Base-by-base conservation (phyloP, 1,140 invertebrate species). In the Nasonia vitripennis region DNA sequence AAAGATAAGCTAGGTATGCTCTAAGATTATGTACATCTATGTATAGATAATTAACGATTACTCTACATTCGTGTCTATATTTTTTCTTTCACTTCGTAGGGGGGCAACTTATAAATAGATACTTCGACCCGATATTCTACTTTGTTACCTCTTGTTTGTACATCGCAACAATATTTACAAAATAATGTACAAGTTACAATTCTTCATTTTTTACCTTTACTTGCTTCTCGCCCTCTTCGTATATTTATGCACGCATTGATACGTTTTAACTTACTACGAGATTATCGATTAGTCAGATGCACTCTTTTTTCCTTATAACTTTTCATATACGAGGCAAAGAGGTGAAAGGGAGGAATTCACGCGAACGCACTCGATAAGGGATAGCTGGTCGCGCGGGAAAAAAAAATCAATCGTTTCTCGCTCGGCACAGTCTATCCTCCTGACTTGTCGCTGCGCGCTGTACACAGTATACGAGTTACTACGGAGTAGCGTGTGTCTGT, bases 101-200 rank as follows among this genome's bases (percentile, higher is more conserved):
- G 62, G 79, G 88, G 88, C 79, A 88, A 88, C 83, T 82, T 87
- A 88, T 85, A 90, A 89, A 89, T 89, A 88, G 85, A 86, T 86
- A 84, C 67, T 68, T 78, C 55, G 85, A 85, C 34, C 83, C 81
- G 74, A 81, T 41, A 83, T 67, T 67, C 23, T 31, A 14, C 71
- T 74, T 9, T 67, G n/a, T 27, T 27, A 62, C 55, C 48, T 37
- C 88, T 86, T 88, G 86, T 91, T 92, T 92, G 91, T 92, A 92
- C 91, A 92, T 90, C 87, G 89, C 84, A 91, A 91, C 91, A 91
- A 90, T 92, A 92, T 92, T 92, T 92, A 92, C 91, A 92, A 86
- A 83, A 31, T 90, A 92, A 89, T 91, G 87, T 92, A 92, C 91
- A 92, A 67, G 48, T 83, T 79, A 82, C 45, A 86, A 78, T 82